Base-by-base conservation (phyloP, 2,797 vertebrate genomes). In the Limosa lapponica region DNA sequence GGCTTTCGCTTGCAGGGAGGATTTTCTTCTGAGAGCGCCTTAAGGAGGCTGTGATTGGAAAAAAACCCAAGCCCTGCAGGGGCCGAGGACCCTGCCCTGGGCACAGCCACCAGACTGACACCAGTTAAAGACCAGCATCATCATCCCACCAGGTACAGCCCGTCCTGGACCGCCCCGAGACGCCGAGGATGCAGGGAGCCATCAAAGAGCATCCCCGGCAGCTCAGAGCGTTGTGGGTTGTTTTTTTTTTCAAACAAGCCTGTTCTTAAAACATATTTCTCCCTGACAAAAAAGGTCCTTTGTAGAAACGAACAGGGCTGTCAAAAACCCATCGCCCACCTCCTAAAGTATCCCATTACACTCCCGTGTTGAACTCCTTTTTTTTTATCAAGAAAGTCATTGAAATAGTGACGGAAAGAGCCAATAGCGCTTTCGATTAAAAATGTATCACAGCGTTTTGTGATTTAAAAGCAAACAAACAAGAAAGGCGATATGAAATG, bases 391-490 rank as follows among this genome's bases (percentile, higher is more conserved):
- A 6, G 32, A 4, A 92, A 90, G 77, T 90, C 87, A 90, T 75
- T 70, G 93, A 93, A 94, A 84, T 39, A 90, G 93, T 1, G 82
- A 86, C 7, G 85, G 95, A 41, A 91, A 82, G 39, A 88, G 85
- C 94, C 94, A 95, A 95, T 93, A 81, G 94, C 20, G 6, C 73
- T 75, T 64, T 30, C 66, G 44, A 96, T 95, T 88, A 95, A 96
- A 95, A 96, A 95, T 96, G 94, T 93, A 96, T 95, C 92, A 89
- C 36, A 39, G 94, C 36, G 1, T 95, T 97, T 96, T 90, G 90
- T 69, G 95, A 66, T 91, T 93, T 91, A 82, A 95, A 96, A 93
- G 93, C 91, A 95, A 96, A 95, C 82, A 93, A 95, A 90, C 89
- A 82, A 37, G 89, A 75, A 82, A 87, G 67, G 81, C 66, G 7